Conservation (phyloP, 2,888 invertebrate genomes). For the Charanyca ferruginea region DNA sequence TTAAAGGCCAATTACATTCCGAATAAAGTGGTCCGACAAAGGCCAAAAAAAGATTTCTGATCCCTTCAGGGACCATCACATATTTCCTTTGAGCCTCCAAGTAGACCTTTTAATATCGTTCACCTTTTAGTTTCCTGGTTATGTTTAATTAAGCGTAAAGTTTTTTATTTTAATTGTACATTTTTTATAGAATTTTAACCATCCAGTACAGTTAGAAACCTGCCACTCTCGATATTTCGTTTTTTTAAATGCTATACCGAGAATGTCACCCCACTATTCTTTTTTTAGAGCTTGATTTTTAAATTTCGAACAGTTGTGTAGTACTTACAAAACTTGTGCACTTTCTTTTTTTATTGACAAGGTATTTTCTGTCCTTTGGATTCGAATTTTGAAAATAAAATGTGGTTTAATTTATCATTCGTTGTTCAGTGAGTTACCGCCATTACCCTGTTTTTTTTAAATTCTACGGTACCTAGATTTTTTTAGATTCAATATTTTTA, state of each 20-base stretch:
- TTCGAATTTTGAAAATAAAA: no score
- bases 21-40: constrained; percentile 70
- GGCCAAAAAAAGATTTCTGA: constrained; percentile 70
- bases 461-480: no score
- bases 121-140: constrained; percentile 65
- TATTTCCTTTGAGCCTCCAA: constrained; percentile 74
- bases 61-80: constrained; percentile 72
- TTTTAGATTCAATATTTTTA: no score
- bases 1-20: constrained; percentile 73
- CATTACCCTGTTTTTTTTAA: no score
- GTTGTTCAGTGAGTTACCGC: background rate
- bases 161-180: constrained; percentile 34
- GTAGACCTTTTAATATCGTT: constrained; percentile 71
- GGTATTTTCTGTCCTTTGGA: background rate
- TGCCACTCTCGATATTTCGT: constrained; percentile 27
- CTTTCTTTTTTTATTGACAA: constrained; percentile 4
- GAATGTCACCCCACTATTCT: constrained; percentile 14
- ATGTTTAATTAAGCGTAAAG: constrained; percentile 64
- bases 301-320: constrained; percentile 9
- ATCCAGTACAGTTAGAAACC: constrained; percentile 70
- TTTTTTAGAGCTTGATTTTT: constrained; percentile 8
- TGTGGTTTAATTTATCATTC: no score
- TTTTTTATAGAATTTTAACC: constrained; percentile 57
- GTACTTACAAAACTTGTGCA: background rate
- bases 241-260: constrained; percentile 7